These are phyloP conservation scores for Erannis defoliaria DNA, from an alignment of 2,888 invertebrate species.

Conservation along the genomic window DNA sequence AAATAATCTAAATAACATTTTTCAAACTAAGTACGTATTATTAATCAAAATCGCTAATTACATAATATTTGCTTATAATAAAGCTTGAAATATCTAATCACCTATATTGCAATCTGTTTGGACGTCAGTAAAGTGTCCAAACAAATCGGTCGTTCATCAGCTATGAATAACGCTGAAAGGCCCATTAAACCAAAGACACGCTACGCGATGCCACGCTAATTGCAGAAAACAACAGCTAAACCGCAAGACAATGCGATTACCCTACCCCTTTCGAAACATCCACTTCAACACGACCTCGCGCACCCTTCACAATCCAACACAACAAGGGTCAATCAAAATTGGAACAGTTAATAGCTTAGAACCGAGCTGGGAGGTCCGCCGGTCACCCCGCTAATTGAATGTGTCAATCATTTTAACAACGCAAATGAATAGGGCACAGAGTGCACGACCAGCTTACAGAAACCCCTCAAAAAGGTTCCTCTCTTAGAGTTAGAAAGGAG, in stretches of 20 bases:
- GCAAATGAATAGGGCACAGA: slow-evolving; percentile 85
- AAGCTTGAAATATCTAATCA: not conserved
- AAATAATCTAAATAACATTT: too few species aligned
- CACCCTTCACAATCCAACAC: slow-evolving; percentile 28
- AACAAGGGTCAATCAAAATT: slow-evolving; percentile 54
- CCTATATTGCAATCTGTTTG: not conserved
- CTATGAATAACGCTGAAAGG: slow-evolving; percentile 71
- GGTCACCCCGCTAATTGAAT: slow-evolving; percentile 91
- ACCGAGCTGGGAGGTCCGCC: slow-evolving; percentile 85
- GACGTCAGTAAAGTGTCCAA: slow-evolving; percentile 47
- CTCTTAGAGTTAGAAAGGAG: slow-evolving; percentile 27
- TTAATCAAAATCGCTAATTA: too few species aligned
- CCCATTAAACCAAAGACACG: slow-evolving; percentile 79
- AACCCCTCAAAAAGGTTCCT: slow-evolving; percentile 54
- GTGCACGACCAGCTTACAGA: slow-evolving; percentile 62
- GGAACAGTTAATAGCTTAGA: slow-evolving; percentile 70
- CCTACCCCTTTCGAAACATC: slow-evolving; percentile 61
- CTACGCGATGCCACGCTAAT: slow-evolving; percentile 71
- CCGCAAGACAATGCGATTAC: slow-evolving; percentile 75
- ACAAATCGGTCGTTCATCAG: slow-evolving; percentile 51
- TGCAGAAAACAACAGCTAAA: slow-evolving; percentile 82
- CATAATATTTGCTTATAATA: too few species aligned
- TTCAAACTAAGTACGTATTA: too few species aligned
- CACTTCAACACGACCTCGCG: slow-evolving; percentile 54
- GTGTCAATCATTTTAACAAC: slow-evolving; percentile 93